Base-by-base conservation (phyloP, 2,113 vertebrate species). In the Hippocampus comes region DNA sequence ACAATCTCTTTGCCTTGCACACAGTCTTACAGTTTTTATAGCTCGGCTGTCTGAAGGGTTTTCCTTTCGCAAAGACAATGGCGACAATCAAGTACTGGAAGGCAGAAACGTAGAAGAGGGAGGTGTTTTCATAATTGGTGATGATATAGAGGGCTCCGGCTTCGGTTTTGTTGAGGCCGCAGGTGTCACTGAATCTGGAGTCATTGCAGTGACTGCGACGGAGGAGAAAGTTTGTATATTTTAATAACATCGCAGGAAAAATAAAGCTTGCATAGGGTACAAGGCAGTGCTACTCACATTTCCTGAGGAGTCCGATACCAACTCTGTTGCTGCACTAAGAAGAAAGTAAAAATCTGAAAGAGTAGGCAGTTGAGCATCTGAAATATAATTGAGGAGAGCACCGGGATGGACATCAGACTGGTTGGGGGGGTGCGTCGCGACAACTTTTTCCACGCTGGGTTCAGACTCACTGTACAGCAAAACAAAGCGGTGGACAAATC, bases 81-180 rank as follows among this genome's bases (percentile, higher is more conserved):
- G 97, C 97, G 67, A 99, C 95, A 41, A 92, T 94, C 92, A 99
- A 91, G 90, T 99, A 99, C 90, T 99, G 97, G 90, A 99, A 99
- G 76, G 93, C 91, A 77, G 97, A 98, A 88, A 99, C 90, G 83
- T 94, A 99, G 92, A 99, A 99, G 66, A 99, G 91, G 30, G 95
- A 96, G 74, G 96, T 99, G 91, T 98, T 99, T 91, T 99, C 97
- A 12, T 95, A 97, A 87, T 95, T 98, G 77, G 70, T 86, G 84
- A 98, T 97, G 89, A 89, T 90, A 72, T 95, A 92, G 88, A 91
- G 92, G 68, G 92, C 90, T 68, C 92, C 91, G 0, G 72, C 51
- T 34, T 77, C 46, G 1, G 94, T 94, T 51, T 82, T 60, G 42
- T 95, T 96, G 1, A 23, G 34, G 23, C 63, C 34, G 59, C 74